Conservation (phyloP, 2,797 vertebrate species). For the Rhynchotus rufescens region DNA sequence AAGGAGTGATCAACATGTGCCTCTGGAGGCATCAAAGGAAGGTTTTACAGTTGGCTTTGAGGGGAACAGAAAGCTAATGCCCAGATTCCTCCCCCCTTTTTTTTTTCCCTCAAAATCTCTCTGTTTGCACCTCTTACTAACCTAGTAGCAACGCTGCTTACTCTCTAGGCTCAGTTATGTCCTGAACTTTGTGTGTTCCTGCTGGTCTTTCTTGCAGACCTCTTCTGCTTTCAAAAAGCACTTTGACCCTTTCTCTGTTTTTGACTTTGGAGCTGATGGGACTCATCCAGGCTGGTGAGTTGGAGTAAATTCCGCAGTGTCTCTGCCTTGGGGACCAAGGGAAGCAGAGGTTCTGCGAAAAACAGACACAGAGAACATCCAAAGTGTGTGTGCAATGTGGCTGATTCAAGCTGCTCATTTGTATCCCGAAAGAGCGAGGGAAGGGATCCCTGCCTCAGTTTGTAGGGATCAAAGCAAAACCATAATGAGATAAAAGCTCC, state of each 20-base stretch:
- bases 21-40: background rate
- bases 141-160: background rate
- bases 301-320: background rate
- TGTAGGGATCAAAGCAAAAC: background rate
- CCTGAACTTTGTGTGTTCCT: background rate
- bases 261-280: background rate
- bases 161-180: background rate
- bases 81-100: background rate
- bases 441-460: background rate
- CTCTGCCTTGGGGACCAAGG: background rate
- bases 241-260: slow-evolving; percentile 6
- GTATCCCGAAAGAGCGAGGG: background rate
- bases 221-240: background rate
- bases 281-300: background rate
- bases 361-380: background rate
- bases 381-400: background rate
- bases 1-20: background rate
- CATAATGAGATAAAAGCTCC: background rate
- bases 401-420: background rate
- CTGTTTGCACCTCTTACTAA: background rate
- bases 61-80: background rate
- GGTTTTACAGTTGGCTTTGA: background rate
- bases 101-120: background rate
- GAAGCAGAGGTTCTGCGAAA: background rate
- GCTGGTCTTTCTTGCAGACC: background rate